Base-by-base conservation (phyloP, 2,113 vertebrate genomes). In the Vimba vimba region DNA sequence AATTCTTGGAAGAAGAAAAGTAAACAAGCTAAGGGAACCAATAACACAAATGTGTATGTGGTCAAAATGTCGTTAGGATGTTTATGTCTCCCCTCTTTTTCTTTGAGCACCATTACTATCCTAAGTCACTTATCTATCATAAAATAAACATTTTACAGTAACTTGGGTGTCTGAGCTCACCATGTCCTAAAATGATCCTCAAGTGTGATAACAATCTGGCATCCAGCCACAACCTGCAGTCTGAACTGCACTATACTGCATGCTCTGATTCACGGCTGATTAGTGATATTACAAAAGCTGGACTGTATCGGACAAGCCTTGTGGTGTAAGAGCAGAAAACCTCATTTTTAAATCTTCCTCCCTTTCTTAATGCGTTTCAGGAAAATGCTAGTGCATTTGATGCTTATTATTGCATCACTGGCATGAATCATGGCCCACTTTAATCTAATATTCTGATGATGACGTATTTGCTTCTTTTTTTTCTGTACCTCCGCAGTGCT, bases 1-100 rank as follows among this genome's bases (percentile, higher is more conserved):
- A 57, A 21, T 90, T 89, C 79, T 81, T 91, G 17, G 62, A 90
- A 93, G 90, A 91, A 82, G 92, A 92, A 93, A 91, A 91, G 89
- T 88, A 89, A 50, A 68, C 79, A 52, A 12, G 8, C 39, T 7
- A 13, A 66, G 7, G 25, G 39, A 66, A 81, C 79, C 43, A 66
- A 30, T 66, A 81, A 27, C 15, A 47, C 43, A 43, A 69, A 81
- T 80, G 13, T 62, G 57, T n/a, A 80, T 52, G 64, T 52, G 25
- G 79, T 59, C 25, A 39, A 79, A 77, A 55, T 30, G 19, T 15
- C 4, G 6, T 27, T 33, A 30, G 64, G 12, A 25, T 6, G 12
- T 43, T 75, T 17, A 74, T 74, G 43, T 47, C 23, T 21, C 30
- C 9, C 50, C 27, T 8, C 8, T 30, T 17, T 15, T 75, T 47